Evolutionary conservation across 2,113 vertebrate species (phyloP).

Genomic region (Pelodiscus sinensis): DNA sequence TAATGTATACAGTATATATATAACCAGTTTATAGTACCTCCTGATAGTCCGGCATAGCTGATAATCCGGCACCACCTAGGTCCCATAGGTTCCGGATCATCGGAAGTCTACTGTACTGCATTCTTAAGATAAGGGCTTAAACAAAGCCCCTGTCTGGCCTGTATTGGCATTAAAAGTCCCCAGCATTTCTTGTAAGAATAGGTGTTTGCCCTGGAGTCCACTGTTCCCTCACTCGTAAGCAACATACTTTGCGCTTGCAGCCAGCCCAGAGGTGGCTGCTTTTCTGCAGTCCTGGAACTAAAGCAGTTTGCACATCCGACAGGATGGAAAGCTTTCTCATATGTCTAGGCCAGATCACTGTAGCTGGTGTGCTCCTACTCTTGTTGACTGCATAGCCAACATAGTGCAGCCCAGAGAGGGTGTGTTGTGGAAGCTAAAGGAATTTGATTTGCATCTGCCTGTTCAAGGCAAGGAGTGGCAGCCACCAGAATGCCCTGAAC

Average conservation of each 20-base stretch:
- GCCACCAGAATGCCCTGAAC: fast-evolving
- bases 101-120: no score
- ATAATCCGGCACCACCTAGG: no score
- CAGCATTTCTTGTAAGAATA: neutral
- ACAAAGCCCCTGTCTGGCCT: neutral
- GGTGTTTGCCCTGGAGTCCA: neutral
- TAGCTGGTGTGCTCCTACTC: neutral
- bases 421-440: fast-evolving
- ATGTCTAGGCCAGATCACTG: neutral
- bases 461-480: neutral
- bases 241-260: neutral
- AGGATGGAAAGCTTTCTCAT: neutral
- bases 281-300: neutral
- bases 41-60: no score
- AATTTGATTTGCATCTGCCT: neutral
- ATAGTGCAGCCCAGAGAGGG: neutral
- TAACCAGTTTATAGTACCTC: no score
- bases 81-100: no score
- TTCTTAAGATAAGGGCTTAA: neutral
- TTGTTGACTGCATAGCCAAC: neutral
- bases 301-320: fast-evolving
- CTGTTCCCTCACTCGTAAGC: neutral
- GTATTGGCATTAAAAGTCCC: neutral
- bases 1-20: no score
- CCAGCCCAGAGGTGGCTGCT: fast-evolving